Evolutionary conservation across 2,797 vertebrate genomes (phyloP), one percentile per base, ranked within the genome.

Genomic region (Artibeus jamaicensis): DNA sequence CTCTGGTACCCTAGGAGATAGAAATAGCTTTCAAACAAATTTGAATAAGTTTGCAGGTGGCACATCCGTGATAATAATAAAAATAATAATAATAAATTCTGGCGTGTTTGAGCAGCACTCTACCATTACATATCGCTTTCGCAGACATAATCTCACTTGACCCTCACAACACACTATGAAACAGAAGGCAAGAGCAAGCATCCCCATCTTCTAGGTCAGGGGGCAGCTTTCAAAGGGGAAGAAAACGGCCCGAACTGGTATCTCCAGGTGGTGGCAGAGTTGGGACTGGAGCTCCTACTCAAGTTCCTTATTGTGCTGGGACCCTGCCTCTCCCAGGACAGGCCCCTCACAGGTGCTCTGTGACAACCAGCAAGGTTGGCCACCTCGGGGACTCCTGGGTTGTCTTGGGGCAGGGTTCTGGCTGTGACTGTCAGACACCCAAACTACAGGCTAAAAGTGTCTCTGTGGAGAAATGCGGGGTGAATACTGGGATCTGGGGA

Each of bases 1-100:
- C 46, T 90, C 77, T 29, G 32, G 9, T n/a, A n/a, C 24, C n/a
- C 74, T 16, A 39, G 91, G 22, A 39, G 55, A 59, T 6, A 15
- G 70, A 83, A 71, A 57, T 57, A 55, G 16, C 95, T 86, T 89
- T 79, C 32, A 59, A 71, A 48, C 1, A 24, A 84, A 92, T 85
- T n/a, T 67, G 42, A 57, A 73, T 71, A 78, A 11, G 37, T 86
- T 62, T 65, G 9, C 44, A 62, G n/a, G 76, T 67, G 48, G 81
- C 73, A 22, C 1, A 26, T 44, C 81, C 15, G 8, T 42, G 62
- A 24, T 5, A 91, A 22, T 29, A 26, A 7, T 0, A 78, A 21
- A 10, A 26, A 73, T n/a, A 82, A 10, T 19, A 34, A 70, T 19
- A 11, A 57, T n/a, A 15, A 50, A 46, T 32, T 37, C 76, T 24